These are phyloP conservation scores for Nomia melanderi DNA, from an alignment of 1,140 invertebrate species.

Conservation along the genomic window DNA sequence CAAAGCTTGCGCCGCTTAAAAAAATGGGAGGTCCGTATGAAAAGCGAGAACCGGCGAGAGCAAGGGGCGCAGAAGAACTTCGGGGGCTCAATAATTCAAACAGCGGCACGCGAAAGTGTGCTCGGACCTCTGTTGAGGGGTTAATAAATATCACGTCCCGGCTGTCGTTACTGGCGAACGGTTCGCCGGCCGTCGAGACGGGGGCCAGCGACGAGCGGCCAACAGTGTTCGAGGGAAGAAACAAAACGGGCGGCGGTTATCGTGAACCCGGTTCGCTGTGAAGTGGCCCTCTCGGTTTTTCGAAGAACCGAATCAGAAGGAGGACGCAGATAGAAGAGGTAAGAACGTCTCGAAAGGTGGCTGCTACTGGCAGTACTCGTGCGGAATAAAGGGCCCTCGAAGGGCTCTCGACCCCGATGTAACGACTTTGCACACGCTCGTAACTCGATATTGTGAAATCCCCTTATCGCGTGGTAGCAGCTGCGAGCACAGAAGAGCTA, in stretches of 20 bases:
- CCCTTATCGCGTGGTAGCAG: conserved; percentile 58
- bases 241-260: conserved; percentile 32
- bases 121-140: background rate
- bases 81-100: background rate
- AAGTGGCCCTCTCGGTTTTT: conserved; percentile 30
- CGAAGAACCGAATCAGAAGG: conserved; percentile 33
- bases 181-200: background rate
- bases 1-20: too few relatives aligned
- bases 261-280: conserved; percentile 3
- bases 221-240: background rate
- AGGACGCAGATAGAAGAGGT: conserved; percentile 11
- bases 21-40: too few relatives aligned
- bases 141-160: background rate
- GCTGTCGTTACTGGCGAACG: background rate
- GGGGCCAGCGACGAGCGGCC: too few relatives aligned
- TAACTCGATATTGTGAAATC: conserved; percentile 65
- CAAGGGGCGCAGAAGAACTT: too few relatives aligned
- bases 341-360: conserved; percentile 47
- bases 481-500: conserved; percentile 39
- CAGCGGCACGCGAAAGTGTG: background rate
- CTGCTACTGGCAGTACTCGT: conserved; percentile 50
- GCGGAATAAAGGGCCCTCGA: conserved; percentile 57
- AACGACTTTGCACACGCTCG: conserved; percentile 61
- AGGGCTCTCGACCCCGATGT: conserved; percentile 57
- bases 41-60: too few relatives aligned